Base-by-base conservation (phyloP, 2,888 invertebrate genomes). In the Dendrolimus pini region DNA sequence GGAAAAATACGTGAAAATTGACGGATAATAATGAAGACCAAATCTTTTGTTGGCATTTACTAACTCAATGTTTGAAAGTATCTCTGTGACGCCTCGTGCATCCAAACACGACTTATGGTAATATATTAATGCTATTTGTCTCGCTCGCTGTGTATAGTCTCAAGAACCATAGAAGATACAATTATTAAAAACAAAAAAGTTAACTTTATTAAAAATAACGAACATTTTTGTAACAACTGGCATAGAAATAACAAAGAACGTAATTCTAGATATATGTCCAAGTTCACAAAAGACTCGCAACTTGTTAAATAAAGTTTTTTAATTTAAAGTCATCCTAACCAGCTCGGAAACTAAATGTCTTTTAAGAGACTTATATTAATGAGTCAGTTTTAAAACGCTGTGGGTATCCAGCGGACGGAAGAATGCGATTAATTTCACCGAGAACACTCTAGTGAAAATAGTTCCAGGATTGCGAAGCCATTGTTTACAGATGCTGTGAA, bases 341-440 rank as follows among this genome's bases (percentile, higher is more conserved):
- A 47, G 7, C 12, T 47, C 47, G 9, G 47, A 47, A 47, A 47
- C 47, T 12, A 47, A 30, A 30, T 30, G 30, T 63, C 61, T 62
- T 65, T 64, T 62, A 59, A 68, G 56, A 63, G 76, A 80, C 78
- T 72, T 71, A 69, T 70, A 80, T 77, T 76, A 82, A 82, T 79
- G 78, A 72, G 64, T 59, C 59, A 57, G 65, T 72, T 76, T 78
- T 72, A 74, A 81, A 80, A 78, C 76, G 71, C 74, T 63, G 60
- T 66, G 59, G 65, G 64, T 64, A 63, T 61, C 64, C 58, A 57
- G 58, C 65, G 57, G 64, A 55, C 62, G 72, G 73, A 75, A 75
- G 68, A 68, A 64, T 66, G 67, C 68, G 69, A 81, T 77, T 77
- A 75, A 78, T 77, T 69, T 68, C 67, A 62, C 56, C 56, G 54